A percentile compares a stretch with the other conserved stretches of the same genome.
phyloP scores from a whole-genome alignment of 2,113 vertebrate genomes.

The Periophthalmodon schlosseri region DNA sequence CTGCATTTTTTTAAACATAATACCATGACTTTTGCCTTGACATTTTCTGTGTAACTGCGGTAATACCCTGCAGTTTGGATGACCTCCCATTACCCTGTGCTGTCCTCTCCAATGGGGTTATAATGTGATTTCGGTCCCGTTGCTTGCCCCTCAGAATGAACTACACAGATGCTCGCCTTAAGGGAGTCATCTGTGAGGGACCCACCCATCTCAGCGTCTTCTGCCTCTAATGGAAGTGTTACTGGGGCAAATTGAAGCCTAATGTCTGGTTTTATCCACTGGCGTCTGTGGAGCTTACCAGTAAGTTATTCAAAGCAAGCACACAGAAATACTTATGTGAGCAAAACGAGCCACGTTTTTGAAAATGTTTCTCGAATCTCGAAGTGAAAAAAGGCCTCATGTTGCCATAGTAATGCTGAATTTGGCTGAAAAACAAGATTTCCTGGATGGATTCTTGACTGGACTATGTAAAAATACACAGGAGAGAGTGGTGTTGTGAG shows the following conservation, averaged over 20 bases:
- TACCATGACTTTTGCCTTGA: background rate
- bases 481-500: background rate
- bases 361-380: constrained; percentile 25
- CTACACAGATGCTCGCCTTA: constrained; percentile 47
- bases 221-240: constrained; percentile 11
- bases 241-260: constrained; percentile 10
- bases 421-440: background rate
- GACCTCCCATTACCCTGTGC: constrained; percentile 10
- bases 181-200: constrained; percentile 6
- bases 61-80: background rate
- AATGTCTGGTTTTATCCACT: constrained; percentile 28
- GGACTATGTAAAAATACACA: constrained; percentile 18
- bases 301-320: background rate
- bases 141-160: constrained; percentile 22
- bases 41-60: background rate
- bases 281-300: constrained; percentile 10
- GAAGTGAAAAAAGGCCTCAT: constrained; percentile 18
- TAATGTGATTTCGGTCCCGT: constrained; percentile 14
- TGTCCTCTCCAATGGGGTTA: constrained; percentile 1
- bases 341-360: constrained; percentile 12
- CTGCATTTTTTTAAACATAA: background rate
- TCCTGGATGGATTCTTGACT: constrained; percentile 9
- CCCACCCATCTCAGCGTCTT: constrained; percentile 30
- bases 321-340: background rate
- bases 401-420: constrained; percentile 51